Conservation (phyloP, 2,113 vertebrate species). For the Hyperoodon ampullatus region DNA sequence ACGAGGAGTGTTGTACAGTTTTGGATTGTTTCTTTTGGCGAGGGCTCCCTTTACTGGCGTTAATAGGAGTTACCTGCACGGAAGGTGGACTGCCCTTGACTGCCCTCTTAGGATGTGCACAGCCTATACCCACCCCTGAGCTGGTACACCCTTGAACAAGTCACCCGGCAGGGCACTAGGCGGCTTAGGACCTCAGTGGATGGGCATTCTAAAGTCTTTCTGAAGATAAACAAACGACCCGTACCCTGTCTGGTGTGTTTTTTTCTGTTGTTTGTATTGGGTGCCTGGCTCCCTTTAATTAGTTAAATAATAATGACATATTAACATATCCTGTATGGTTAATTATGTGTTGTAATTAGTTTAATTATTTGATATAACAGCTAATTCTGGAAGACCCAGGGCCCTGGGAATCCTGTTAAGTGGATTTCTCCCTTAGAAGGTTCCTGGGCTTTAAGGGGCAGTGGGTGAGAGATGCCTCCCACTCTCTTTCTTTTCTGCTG, state of each 20-base stretch:
- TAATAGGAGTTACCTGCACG: neutral
- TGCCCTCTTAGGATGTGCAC: neutral
- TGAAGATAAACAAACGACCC: neutral
- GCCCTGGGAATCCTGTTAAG: neutral
- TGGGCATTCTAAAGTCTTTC: neutral
- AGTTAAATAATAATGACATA: slow-evolving; percentile 15
- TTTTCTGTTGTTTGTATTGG: slow-evolving; percentile 1
- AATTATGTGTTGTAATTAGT: neutral
- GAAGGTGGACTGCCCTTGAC: neutral
- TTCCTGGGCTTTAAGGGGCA: neutral
- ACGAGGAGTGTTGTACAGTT: neutral
- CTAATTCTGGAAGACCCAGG: neutral
- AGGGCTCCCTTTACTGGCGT: neutral
- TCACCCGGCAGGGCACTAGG: neutral
- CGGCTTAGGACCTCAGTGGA: neutral
- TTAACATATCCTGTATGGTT: neutral
- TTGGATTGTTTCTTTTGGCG: neutral
- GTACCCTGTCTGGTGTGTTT: neutral
- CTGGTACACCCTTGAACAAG: neutral
- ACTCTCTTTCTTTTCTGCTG: neutral
- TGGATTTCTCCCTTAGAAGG: neutral
- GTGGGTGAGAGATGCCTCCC: neutral
- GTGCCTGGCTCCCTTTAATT: neutral
- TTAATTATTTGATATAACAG: slow-evolving; percentile 8
- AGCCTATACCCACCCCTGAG: neutral